Evolutionary conservation across 1,140 invertebrate genomes (phyloP).

Genomic region (Gyrodactylus bullatarudis): DNA sequence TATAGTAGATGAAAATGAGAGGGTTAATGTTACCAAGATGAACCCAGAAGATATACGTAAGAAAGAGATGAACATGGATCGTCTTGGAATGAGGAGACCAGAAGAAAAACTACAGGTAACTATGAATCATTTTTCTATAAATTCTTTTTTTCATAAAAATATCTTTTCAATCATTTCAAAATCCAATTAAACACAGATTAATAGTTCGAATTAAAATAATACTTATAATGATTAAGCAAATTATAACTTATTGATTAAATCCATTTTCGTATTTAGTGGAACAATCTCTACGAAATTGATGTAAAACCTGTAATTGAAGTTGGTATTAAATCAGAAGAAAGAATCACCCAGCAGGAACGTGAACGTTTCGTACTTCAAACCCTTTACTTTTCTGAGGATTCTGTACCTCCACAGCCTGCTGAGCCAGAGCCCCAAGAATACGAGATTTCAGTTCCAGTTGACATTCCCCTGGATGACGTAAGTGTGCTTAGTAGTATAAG

Average conservation of each 20-base stretch:
- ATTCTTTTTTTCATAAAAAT: no score
- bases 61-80: conserved; percentile 3
- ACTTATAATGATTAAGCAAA: no score
- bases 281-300: neutral
- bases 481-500: neutral
- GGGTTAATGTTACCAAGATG: conserved; percentile 6
- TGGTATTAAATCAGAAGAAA: neutral
- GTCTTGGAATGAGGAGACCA: neutral
- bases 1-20: conserved; percentile 5
- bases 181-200: no score
- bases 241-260: neutral
- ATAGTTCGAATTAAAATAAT: no score
- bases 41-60: conserved; percentile 1
- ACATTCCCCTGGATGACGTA: conserved; percentile 4
- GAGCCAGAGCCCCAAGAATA: neutral
- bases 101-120: no score
- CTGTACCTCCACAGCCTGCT: neutral
- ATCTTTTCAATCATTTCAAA: no score
- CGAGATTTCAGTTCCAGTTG: neutral
- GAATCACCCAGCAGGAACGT: neutral
- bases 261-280: neutral
- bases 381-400: conserved; percentile 1
- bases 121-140: no score
- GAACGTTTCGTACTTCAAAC: neutral
- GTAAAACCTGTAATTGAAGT: neutral